Conservation (phyloP, 2,888 invertebrate genomes). For the Macaria notata region DNA sequence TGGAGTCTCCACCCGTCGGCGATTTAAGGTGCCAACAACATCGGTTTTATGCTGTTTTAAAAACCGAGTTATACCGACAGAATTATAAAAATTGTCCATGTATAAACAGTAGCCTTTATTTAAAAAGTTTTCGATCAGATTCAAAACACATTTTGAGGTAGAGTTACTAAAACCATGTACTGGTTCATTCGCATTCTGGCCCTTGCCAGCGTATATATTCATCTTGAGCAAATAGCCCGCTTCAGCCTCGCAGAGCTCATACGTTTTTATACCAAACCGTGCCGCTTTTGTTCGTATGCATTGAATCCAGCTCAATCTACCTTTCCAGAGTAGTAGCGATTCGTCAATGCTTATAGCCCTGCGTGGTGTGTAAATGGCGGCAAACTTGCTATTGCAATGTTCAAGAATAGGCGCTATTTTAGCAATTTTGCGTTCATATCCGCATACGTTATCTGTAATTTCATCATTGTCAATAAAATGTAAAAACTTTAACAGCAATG, state of each 20-base stretch:
- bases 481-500: conserved; percentile 21
- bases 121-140: conserved; percentile 19
- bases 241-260: conserved; percentile 38
- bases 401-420: conserved; percentile 26
- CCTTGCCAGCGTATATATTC: conserved; percentile 22
- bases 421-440: conserved; percentile 10
- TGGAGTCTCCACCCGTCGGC: conserved; percentile 6
- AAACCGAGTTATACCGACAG: conserved; percentile 14
- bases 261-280: conserved; percentile 38
- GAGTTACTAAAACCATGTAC: conserved; percentile 7
- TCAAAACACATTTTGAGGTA: conserved; percentile 19
- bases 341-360: conserved; percentile 15
- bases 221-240: conserved; percentile 24
- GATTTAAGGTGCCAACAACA: conserved; percentile 22
- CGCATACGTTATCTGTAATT: neutral
- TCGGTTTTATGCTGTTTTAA: conserved; percentile 25
- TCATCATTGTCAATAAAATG: conserved; percentile 26
- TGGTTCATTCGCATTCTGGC: neutral
- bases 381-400: conserved; percentile 20
- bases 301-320: conserved; percentile 36
- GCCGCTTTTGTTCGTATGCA: conserved; percentile 41
- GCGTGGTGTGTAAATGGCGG: conserved; percentile 15
- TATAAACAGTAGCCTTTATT: conserved; percentile 23
- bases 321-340: conserved; percentile 16
- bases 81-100: conserved; percentile 32